These are phyloP conservation scores for Stenodema calcarata DNA, from an alignment of 2,888 invertebrate species.

Conservation along the genomic window DNA sequence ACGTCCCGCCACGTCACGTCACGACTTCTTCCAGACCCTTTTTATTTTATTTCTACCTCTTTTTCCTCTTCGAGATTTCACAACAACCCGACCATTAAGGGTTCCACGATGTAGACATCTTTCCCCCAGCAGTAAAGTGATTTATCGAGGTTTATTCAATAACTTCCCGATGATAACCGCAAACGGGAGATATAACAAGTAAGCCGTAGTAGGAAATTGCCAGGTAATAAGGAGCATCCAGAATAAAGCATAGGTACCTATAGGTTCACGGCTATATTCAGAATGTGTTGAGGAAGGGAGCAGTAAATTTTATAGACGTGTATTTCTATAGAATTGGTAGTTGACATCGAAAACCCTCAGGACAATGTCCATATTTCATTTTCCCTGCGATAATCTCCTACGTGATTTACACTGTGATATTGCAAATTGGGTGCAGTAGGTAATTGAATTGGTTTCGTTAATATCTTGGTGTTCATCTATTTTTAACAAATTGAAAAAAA, in stretches of 20 bases:
- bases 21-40: constrained; percentile 4
- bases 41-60: not conserved
- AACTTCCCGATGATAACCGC: not conserved
- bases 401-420: not conserved
- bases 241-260: not conserved
- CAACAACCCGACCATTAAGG: constrained; percentile 15
- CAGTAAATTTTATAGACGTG: not conserved
- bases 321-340: not conserved
- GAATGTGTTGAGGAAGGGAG: not conserved
- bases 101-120: constrained; percentile 14
- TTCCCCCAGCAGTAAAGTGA: not conserved
- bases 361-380: not conserved
- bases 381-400: not conserved
- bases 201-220: not conserved
- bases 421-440: too few relatives aligned
- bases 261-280: not conserved
- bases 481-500: too few relatives aligned
- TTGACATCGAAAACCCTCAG: not conserved
- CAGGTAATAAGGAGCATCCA: not conserved
- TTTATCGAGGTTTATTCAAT: not conserved
- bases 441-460: too few relatives aligned
- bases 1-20: constrained; percentile 31
- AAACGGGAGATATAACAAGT: not conserved
- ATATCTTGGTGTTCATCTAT: too few relatives aligned
- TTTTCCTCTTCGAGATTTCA: not conserved